Evolutionary conservation across 1,140 invertebrate genomes (phyloP), one percentile per base, ranked within the genome.

Genomic region (Hycleus cichorii): DNA sequence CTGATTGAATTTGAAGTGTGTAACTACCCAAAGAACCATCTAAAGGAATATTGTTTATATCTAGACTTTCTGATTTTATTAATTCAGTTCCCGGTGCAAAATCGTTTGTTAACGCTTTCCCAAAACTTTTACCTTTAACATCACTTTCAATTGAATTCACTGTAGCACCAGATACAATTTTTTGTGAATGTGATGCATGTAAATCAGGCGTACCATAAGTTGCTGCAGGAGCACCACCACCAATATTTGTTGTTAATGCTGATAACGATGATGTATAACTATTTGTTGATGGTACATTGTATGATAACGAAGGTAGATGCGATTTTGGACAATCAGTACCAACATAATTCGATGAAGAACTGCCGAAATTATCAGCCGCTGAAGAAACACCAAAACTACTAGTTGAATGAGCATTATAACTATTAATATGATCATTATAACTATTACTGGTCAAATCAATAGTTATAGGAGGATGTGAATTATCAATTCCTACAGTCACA

Each of bases 1-100:
- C 68, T 81, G 83, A 72, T 62, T 88, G 87, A 47, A 89, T 89
- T 72, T 90, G 86, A 6, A 89, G 70, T 0, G 83, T 84, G 62
- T 89, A 90, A 18, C 79, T 79, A 3, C 82, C 84, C 6, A 80
- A 76, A 2, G 81, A 78, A 1, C 81, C 83, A 67, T 82, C 80
- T 18, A 82, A 66, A 8, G 83, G 81, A 52, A 88, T 83, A 45
- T 83, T 80, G 64, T 83, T 73, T 8, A 74, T 65, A 65, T 73
- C 68, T 6, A 74, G 63, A 45, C 67, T 70, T 57, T 73, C 64
- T 2, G 69, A 71, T 57, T 69, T 64, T 9, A 73, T 64, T 18
- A 74, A 47, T 60, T 74, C 70, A 53, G 66, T 66, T n/a, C 62
- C 66, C 11, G 66, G 61, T 9, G 64, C 70, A 49, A 72, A 69